Evolutionary conservation across 2,888 invertebrate genomes (phyloP), one percentile per base, ranked within the genome.

Genomic region (Brachypalpus laphriformis): DNA sequence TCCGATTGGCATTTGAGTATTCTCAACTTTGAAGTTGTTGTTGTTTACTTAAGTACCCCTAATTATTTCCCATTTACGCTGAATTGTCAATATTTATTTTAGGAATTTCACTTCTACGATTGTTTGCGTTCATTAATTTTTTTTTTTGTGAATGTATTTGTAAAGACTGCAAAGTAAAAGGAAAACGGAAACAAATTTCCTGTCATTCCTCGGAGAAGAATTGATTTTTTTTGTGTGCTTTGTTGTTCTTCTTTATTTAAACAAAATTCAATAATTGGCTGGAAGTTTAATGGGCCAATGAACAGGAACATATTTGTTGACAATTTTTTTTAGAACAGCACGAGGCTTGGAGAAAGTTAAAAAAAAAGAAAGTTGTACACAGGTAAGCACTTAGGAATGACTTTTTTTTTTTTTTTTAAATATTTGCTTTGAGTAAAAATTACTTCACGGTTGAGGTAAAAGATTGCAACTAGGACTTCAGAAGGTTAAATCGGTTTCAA

Each of bases 71-170:
- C 47, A 75, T 75, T 75, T 57, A 75, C 63, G 74, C 74, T 65
- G 74, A 51, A 74, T 74, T 66, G 70, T 66, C 76, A 82, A 77
- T 72, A 77, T 76, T 82, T 82, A 51, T 71, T 72, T 77, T 59
- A 3, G 42, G 47, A 71, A 82, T 77, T 82, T 59, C 59, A 45
- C 68, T 56, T 68, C 28, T 59, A 42, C 65, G 42, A 66, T 72
- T 66, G 65, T 45, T 65, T 77, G 51, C 56, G 75, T 57, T 65
- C 59, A 59, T 71, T 59, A 59, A 37, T 45, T 47, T 65, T 63
- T 70, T 63, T 56, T 63, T 22, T 54, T 40, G 8, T 16, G 6
- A 37, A 14, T 37, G 59, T 59, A 11, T 57, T 61, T 40, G 25
- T 18, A 22, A 22, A 7, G 9, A 37, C 18, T 34, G 11, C 5